Conservation (phyloP, 2,888 invertebrate species). For the Parnassius apollo region DNA sequence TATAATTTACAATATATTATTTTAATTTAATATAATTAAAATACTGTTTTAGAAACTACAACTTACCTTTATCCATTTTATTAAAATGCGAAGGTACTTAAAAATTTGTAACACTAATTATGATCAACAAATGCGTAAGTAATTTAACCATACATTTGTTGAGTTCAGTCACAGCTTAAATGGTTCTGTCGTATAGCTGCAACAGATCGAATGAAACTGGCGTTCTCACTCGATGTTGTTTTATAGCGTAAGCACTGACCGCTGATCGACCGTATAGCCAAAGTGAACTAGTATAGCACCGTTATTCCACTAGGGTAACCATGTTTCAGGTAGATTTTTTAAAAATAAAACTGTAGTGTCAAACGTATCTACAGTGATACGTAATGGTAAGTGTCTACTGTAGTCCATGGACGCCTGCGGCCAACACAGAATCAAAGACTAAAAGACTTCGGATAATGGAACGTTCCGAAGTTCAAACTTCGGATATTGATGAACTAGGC, state of each 20-base stretch:
- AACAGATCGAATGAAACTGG: slow-evolving; percentile 3
- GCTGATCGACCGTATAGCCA: too few relatives aligned
- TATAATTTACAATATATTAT: neutral
- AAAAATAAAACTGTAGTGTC: neutral
- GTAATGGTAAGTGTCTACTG: too few relatives aligned
- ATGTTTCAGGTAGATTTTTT: neutral
- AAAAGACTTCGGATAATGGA: too few relatives aligned
- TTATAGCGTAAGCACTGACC: slow-evolving; percentile 1
- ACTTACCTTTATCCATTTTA: slow-evolving; percentile 16
- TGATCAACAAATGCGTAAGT: neutral
- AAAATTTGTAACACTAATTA: slow-evolving; percentile 1
- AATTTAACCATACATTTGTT: neutral
- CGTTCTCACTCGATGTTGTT: neutral
- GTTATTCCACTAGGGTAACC: neutral
- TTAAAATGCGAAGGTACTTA: neutral
- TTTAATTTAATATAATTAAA: neutral
- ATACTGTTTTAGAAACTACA: neutral
- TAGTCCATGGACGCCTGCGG: too few relatives aligned
- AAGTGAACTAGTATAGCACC: neutral
- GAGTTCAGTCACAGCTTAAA: neutral
- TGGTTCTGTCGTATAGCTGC: neutral
- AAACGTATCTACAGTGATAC: too few relatives aligned
- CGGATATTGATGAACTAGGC: too few relatives aligned
- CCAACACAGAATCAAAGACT: too few relatives aligned
- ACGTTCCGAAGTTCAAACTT: too few relatives aligned